Base-by-base conservation (phyloP, 1,140 invertebrate species). In the Homarus americanus region DNA sequence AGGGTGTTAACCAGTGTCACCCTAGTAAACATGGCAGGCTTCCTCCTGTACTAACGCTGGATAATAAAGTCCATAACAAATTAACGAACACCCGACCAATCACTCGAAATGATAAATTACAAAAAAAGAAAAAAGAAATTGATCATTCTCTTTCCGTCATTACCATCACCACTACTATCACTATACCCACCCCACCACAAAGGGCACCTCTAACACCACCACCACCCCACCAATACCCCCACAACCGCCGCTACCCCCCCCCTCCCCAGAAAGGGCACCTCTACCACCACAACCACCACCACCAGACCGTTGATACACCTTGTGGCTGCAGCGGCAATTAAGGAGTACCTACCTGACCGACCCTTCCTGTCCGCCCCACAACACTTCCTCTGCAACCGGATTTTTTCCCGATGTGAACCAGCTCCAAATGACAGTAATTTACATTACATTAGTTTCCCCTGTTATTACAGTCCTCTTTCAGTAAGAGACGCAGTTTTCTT, bases 361-460 rank as follows among this genome's bases (percentile, higher is more conserved):
- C n/a, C n/a, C 63, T 69, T 69, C 63, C 63, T 69, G 63, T 69
- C 63, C 63, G 24, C 1, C 63, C 58, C 24, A 4, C 4, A 32
- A 24, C 5, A n/a, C 1, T 28, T 69, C n/a, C 63, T 69, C 63
- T 69, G 63, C 63, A 69, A 69, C 63, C 4, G 12, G 63, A 69
- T 28, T 69, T 5, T 69, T 69, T 32, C 12, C 63, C 28, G n/a
- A 4, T 32, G 53, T 69, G 63, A 12, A 28, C 28, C 12, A 2
- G 63, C 63, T 32, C n/a, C 63, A 5, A 78, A 44, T 15, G 76
- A 78, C 75, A 49, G 76, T 36, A 79, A 79, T 79, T 79, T 44
- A 79, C 76, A 79, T 79, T 79, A 38, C 76, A 44, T 49, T 79
- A 44, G 76, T 44, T 15, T 79, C 76, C 76, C 76, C 40, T 38